phyloP scores from a whole-genome alignment of 2,888 invertebrate species.

The Lasioglossum vierecki region DNA sequence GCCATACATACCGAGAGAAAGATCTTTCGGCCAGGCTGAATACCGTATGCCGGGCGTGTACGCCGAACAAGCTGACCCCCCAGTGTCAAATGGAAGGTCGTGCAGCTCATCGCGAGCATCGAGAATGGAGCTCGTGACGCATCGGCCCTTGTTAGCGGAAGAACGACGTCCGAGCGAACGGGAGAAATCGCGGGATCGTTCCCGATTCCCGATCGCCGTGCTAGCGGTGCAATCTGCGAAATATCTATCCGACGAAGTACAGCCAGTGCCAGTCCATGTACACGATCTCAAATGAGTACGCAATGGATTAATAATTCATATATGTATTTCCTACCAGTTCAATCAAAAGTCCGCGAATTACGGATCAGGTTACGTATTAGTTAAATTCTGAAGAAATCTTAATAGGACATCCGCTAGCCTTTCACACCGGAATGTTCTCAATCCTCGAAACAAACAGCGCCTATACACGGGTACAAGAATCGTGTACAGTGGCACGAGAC shows the following conservation, averaged over 20 bases:
- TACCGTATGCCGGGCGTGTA: slow-evolving; percentile 52
- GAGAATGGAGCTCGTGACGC: slow-evolving; percentile 45
- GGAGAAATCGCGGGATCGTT: slow-evolving; percentile 1
- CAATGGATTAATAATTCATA: too few relatives aligned
- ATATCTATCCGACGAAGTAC: not conserved
- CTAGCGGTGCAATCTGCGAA: not conserved
- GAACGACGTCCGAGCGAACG: not conserved
- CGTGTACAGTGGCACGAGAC: not conserved
- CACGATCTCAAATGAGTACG: too few relatives aligned
- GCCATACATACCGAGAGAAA: slow-evolving; percentile 58
- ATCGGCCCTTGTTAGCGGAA: slow-evolving; percentile 43
- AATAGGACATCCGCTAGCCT: not conserved
- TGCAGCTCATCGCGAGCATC: slow-evolving; percentile 33
- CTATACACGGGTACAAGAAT: not conserved
- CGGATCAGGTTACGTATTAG: too few relatives aligned
- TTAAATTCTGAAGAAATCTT: not conserved
- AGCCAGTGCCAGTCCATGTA: not conserved
- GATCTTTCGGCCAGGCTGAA: slow-evolving; percentile 39
- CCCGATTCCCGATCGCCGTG: not conserved
- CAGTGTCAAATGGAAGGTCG: slow-evolving; percentile 56
- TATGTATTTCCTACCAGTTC: too few relatives aligned
- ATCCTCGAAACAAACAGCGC: not conserved
- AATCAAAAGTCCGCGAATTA: too few relatives aligned
- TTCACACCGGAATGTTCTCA: not conserved
- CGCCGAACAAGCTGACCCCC: slow-evolving; percentile 43